Evolutionary conservation across 2,113 vertebrate species (phyloP).

Genomic region (Tachycineta bicolor): DNA sequence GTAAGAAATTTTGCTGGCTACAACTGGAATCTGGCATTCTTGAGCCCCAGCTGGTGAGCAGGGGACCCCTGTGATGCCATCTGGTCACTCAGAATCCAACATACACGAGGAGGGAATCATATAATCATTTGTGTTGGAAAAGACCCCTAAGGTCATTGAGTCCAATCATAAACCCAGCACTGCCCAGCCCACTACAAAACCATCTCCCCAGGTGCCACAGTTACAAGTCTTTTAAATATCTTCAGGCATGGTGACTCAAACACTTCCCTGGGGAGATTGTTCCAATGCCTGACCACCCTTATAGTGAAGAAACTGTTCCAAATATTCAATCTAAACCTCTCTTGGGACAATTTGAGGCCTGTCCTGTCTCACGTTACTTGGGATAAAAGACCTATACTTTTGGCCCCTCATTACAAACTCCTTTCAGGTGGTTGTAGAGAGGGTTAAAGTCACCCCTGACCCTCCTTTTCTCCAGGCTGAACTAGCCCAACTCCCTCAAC

Average conservation of each 20-base stretch:
- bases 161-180: not conserved
- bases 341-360: not conserved
- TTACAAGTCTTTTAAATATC: not conserved
- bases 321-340: not conserved
- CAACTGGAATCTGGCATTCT: not conserved
- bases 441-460: not conserved
- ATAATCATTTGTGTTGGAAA: not conserved
- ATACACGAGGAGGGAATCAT: not conserved
- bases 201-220: not conserved
- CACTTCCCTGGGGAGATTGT: not conserved
- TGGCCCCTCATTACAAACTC: rapidly evolving
- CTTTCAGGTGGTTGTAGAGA: not conserved
- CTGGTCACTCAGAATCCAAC: not conserved
- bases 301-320: not conserved
- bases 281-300: not conserved
- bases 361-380: not conserved
- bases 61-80: rapidly evolving
- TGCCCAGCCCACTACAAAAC: not conserved
- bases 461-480: not conserved
- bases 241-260: not conserved
- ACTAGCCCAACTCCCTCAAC: not conserved
- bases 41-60: not conserved
- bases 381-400: not conserved
- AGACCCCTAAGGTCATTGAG: not conserved
- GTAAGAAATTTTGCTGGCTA: not conserved